phyloP scores from a whole-genome alignment of 1,140 invertebrate species.

The Aphidius ervi region DNA sequence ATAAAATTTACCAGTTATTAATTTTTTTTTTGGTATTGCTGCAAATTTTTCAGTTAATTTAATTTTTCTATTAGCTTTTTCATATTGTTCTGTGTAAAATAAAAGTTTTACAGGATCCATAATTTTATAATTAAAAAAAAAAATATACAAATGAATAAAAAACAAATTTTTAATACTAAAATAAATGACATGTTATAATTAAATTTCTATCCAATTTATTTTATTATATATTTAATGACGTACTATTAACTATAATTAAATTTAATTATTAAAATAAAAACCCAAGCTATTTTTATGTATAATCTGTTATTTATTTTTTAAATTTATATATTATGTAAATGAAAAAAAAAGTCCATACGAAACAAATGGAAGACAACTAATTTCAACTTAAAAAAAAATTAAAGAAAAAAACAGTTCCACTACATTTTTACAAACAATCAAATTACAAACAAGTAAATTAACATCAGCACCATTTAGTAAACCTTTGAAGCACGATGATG shows the following conservation, averaged over 20 bases:
- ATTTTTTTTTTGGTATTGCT: constrained; percentile 24
- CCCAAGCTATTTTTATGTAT: no score
- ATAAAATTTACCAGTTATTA: constrained; percentile 42
- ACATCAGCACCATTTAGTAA: constrained; percentile 55
- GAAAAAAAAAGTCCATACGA: no score
- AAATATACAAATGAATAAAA: not conserved
- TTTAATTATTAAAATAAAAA: no score
- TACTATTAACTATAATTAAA: no score
- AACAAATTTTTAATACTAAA: not conserved
- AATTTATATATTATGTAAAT: no score
- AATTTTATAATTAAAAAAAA: not conserved
- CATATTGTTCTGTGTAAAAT: constrained; percentile 37
- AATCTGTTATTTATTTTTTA: no score
- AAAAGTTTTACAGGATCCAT: constrained; percentile 33
- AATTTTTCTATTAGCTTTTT: constrained; percentile 33
- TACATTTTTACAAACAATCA: no score
- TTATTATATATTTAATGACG: no score
- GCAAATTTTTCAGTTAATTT: constrained; percentile 33
- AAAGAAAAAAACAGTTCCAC: no score
- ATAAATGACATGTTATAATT: not conserved
- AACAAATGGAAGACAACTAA: no score
- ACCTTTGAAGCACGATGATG: constrained; percentile 49
- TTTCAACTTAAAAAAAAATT: no score
- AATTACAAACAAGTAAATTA: constrained; percentile 62
- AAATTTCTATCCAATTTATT: no score